Evolutionary conservation across 2,113 vertebrate species (phyloP).

Genomic region (Cnemophilus loriae): DNA sequence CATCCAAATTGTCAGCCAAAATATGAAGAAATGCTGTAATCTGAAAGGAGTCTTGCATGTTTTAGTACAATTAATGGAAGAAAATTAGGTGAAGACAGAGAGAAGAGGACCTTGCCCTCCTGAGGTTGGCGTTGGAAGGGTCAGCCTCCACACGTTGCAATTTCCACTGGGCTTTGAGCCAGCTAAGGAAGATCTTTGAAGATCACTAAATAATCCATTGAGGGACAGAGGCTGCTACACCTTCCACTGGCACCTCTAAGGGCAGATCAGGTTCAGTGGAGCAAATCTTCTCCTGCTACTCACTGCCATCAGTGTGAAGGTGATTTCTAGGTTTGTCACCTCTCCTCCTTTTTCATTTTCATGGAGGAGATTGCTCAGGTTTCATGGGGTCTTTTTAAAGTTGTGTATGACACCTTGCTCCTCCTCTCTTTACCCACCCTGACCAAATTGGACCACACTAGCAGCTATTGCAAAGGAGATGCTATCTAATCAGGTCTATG

Average conservation of each 20-base stretch:
- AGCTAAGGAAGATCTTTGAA: neutral
- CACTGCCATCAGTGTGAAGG: neutral
- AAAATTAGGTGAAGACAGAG: neutral
- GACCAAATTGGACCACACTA: neutral
- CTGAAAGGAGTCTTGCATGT: neutral
- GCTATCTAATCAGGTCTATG: neutral
- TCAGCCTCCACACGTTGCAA: fast-evolving
- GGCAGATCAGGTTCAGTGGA: neutral
- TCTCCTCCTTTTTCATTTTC: neutral
- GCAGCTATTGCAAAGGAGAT: neutral
- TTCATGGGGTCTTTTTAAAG: neutral
- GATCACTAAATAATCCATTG: neutral
- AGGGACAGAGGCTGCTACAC: neutral
- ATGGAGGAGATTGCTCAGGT: neutral
- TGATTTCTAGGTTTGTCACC: neutral
- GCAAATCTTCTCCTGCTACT: neutral
- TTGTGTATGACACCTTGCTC: neutral
- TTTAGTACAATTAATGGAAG: neutral
- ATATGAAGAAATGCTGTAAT: neutral
- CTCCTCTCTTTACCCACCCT: neutral
- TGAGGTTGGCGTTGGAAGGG: fast-evolving
- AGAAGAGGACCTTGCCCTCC: neutral
- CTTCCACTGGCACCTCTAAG: neutral
- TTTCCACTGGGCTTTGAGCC: neutral
- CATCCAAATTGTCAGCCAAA: neutral